Conservation (phyloP, 2,888 invertebrate species). For the Vesta saturnalis region DNA sequence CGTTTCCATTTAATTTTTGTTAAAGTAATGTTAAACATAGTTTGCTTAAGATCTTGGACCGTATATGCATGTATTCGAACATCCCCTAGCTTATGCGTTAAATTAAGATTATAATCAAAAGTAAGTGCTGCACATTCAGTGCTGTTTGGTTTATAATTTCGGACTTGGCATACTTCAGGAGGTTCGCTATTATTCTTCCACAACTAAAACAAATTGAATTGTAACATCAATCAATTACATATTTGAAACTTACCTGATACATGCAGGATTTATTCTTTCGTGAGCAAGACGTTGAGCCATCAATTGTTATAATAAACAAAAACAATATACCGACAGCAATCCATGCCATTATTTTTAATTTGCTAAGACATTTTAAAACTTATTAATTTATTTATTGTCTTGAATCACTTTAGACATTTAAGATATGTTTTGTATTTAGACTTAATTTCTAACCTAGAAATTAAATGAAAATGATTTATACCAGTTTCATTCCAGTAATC, state of each 20-base stretch:
- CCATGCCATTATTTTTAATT: slow-evolving; percentile 6
- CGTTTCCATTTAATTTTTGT: slow-evolving; percentile 29
- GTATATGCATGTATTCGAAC: slow-evolving; percentile 16
- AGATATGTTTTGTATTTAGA: no score
- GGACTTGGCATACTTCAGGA: slow-evolving; percentile 16
- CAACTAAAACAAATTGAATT: slow-evolving; percentile 16
- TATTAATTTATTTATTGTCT: slow-evolving; percentile 2
- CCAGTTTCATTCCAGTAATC: no score
- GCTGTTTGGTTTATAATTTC: slow-evolving; percentile 21
- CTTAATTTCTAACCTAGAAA: no score
- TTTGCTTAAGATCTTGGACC: not conserved
- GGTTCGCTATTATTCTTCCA: slow-evolving; percentile 18
- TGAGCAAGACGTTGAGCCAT: slow-evolving; percentile 16
- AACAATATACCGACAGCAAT: not conserved
- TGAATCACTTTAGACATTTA: not conserved
- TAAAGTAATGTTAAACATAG: slow-evolving; percentile 20
- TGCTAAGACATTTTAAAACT: slow-evolving; percentile 1
- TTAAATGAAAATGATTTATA: no score
- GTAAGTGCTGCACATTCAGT: slow-evolving; percentile 18
- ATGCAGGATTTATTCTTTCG: slow-evolving; percentile 17
- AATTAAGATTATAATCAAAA: slow-evolving; percentile 18
- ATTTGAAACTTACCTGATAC: slow-evolving; percentile 12
- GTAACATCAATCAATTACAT: not conserved
- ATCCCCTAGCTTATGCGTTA: slow-evolving; percentile 9
- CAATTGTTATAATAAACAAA: not conserved